phyloP scores from a whole-genome alignment of 2,113 vertebrate genomes.

The Gavia stellata region DNA sequence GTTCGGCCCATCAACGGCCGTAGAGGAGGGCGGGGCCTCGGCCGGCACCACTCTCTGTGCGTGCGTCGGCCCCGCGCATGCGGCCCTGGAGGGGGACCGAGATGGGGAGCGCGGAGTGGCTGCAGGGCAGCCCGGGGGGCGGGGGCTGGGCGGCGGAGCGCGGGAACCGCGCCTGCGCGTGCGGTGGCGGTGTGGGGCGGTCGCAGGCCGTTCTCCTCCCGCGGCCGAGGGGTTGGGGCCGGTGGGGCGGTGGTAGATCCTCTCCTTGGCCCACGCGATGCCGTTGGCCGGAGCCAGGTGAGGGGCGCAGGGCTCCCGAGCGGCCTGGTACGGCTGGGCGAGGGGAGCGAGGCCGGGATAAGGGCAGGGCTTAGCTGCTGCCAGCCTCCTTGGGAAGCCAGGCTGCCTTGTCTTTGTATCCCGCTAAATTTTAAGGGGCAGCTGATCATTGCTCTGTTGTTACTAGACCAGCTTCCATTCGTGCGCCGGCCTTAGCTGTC shows the following conservation, averaged over 20 bases:
- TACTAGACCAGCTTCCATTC: accelerated
- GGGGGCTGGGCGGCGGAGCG: no score
- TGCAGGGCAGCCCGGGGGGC: accelerated
- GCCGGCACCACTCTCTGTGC: not conserved
- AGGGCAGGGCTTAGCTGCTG: not conserved
- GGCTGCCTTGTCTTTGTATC: accelerated
- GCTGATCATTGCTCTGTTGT: accelerated
- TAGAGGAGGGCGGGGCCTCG: not conserved
- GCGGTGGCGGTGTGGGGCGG: accelerated
- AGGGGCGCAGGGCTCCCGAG: not conserved
- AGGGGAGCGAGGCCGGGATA: not conserved
- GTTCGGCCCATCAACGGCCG: not conserved
- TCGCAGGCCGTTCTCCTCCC: accelerated
- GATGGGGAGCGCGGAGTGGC: accelerated
- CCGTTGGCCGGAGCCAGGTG: not conserved
- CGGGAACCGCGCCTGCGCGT: accelerated
- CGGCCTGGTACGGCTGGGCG: not conserved
- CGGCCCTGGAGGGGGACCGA: not conserved
- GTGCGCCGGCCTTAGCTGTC: accelerated
- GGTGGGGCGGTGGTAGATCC: accelerated
- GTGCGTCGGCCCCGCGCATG: not conserved
- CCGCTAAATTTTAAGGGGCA: accelerated
- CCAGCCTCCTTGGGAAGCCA: not conserved
- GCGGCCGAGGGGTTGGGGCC: no score
- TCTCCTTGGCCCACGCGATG: accelerated